A percentile compares a stretch with the other conserved stretches of the same genome.
phyloP scores from a whole-genome alignment of 2,113 vertebrate species.

The Coryphaenoides rupestris region DNA sequence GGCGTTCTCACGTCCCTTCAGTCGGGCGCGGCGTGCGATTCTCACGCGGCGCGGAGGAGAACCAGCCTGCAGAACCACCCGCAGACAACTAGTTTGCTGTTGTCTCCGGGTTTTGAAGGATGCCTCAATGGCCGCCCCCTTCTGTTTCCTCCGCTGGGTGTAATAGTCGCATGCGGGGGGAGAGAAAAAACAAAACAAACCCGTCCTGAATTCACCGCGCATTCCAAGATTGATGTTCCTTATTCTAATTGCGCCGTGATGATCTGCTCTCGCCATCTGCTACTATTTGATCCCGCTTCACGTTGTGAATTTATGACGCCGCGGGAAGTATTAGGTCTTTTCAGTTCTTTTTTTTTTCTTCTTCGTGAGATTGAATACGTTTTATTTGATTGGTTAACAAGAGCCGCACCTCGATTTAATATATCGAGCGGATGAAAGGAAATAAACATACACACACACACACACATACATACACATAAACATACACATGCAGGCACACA shows the following conservation, averaged over 20 bases:
- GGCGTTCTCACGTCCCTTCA: too few species aligned
- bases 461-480: background rate
- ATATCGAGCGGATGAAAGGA: background rate
- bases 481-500: too few species aligned
- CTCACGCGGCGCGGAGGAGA: too few species aligned
- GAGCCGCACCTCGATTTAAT: background rate
- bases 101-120: conserved; percentile 16
- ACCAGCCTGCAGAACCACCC: too few species aligned
- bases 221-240: conserved; percentile 8
- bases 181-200: too few species aligned
- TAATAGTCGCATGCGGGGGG: conserved; percentile 3
- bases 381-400: background rate
- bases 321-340: background rate
- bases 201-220: conserved; percentile 9
- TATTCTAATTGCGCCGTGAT: conserved; percentile 19
- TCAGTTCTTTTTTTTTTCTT: background rate
- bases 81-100: conserved; percentile 1
- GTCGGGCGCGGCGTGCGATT: too few species aligned
- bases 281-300: conserved; percentile 17
- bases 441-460: background rate
- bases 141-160: conserved; percentile 7
- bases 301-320: conserved; percentile 4
- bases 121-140: conserved; percentile 17
- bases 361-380: background rate
- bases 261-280: conserved; percentile 21